A percentile compares a stretch with the other conserved stretches of the same genome.
phyloP scores from a whole-genome alignment of 2,113 vertebrate genomes.

The Alosa alosa region DNA sequence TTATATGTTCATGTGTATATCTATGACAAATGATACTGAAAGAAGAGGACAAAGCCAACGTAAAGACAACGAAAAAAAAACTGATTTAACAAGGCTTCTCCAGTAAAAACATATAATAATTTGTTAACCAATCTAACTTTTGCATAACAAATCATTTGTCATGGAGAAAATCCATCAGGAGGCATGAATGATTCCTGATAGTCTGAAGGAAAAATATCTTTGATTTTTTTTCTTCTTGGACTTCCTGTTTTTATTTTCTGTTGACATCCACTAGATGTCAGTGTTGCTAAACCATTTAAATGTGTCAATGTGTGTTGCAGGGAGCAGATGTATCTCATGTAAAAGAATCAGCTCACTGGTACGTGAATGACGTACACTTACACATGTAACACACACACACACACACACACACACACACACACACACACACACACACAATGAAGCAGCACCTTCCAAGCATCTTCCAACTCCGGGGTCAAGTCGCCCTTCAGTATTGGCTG shows the following conservation, averaged over 20 bases:
- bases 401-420: background rate
- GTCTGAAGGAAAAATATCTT: background rate
- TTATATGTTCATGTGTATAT: background rate
- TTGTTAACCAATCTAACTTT: background rate
- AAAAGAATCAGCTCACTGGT: background rate
- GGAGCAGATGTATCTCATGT: background rate
- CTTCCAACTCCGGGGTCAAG: slow-evolving; percentile 44
- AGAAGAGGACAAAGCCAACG: background rate
- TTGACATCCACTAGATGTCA: background rate
- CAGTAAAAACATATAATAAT: background rate
- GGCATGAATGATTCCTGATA: background rate
- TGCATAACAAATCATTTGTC: background rate
- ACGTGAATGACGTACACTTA: background rate
- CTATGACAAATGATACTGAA: background rate
- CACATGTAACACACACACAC: background rate
- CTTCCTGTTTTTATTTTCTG: too few relatives aligned
- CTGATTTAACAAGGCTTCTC: background rate
- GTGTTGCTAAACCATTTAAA: background rate
- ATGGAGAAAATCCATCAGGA: too few relatives aligned
- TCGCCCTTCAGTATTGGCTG: slow-evolving; percentile 47
- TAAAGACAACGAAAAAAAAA: background rate
- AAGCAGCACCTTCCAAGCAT: slow-evolving; percentile 46
- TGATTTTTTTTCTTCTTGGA: background rate
- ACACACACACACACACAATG: background rate
- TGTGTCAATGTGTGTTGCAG: background rate